phyloP scores from a whole-genome alignment of 2,113 vertebrate species.

The Pomatostomus ruficeps region DNA sequence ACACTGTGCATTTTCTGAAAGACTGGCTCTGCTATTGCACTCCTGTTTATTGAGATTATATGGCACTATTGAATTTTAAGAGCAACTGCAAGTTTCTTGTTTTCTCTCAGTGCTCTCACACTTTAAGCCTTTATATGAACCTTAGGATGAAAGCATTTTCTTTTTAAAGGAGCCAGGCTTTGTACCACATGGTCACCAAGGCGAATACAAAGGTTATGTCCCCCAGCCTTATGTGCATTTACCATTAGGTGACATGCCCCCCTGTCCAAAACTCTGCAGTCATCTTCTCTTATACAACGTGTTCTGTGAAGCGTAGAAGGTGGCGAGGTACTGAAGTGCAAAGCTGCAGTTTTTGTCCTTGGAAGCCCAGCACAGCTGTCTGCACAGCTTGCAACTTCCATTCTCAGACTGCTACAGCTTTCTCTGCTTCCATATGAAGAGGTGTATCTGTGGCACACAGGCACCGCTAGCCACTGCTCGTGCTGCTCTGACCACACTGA shows the following conservation, averaged over 20 bases:
- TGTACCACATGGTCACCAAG: neutral
- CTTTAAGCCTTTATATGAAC: neutral
- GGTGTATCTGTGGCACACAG: accelerated
- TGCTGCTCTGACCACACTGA: accelerated
- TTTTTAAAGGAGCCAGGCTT: neutral
- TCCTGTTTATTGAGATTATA: neutral
- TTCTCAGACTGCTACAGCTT: neutral
- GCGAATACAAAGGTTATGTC: neutral
- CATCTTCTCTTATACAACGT: neutral
- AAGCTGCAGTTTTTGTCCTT: neutral
- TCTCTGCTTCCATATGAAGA: neutral
- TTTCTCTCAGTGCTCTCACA: neutral
- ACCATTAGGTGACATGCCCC: neutral
- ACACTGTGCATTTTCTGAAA: neutral
- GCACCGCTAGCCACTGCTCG: too few relatives aligned
- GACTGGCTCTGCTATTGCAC: neutral
- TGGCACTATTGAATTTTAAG: neutral
- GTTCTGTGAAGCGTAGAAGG: accelerated
- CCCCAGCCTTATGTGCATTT: neutral
- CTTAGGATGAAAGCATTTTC: neutral
- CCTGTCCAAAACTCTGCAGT: neutral
- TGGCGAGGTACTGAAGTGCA: neutral
- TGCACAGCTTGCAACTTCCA: neutral
- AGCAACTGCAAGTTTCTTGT: neutral
- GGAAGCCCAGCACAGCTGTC: neutral